Percentiles rank a stretch among this genome's conserved stretches.
These are phyloP conservation scores for Semnopithecus entellus DNA, from an alignment of 2,113 vertebrate species.

Conservation along the genomic window DNA sequence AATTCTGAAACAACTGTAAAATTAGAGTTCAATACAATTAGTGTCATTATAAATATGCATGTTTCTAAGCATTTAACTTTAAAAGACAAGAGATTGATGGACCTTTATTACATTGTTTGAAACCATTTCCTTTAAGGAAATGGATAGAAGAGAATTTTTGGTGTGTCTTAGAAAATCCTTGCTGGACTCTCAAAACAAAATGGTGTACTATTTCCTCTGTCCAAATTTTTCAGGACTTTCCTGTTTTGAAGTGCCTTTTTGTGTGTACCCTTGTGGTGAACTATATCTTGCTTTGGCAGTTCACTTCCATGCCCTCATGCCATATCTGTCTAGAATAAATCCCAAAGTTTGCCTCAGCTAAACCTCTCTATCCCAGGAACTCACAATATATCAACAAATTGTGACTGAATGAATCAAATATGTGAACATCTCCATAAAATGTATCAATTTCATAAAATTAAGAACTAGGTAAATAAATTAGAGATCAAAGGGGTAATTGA, in stretches of 20 bases:
- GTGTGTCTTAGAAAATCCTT: neutral
- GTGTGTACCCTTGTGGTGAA: neutral
- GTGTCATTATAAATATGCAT: neutral
- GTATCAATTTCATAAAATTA: neutral
- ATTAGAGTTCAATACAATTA: constrained; percentile 44
- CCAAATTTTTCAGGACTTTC: neutral
- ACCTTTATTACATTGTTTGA: neutral
- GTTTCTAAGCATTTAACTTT: constrained; percentile 26
- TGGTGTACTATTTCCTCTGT: neutral
- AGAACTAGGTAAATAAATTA: neutral
- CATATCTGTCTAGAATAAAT: neutral
- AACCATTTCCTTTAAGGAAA: neutral
- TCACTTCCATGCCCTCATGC: neutral
- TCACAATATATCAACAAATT: neutral
- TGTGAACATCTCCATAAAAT: neutral
- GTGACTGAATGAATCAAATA: neutral
- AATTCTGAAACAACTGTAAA: constrained; percentile 17
- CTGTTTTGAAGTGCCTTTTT: neutral
- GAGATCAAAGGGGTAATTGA: neutral
- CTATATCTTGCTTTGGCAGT: neutral
- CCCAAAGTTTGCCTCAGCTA: neutral
- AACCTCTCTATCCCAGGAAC: neutral
- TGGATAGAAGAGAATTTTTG: neutral
- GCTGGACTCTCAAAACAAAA: neutral
- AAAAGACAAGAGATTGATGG: neutral